Evolutionary conservation across 2,797 vertebrate species (phyloP).

Genomic region (Rhincodon typus): DNA sequence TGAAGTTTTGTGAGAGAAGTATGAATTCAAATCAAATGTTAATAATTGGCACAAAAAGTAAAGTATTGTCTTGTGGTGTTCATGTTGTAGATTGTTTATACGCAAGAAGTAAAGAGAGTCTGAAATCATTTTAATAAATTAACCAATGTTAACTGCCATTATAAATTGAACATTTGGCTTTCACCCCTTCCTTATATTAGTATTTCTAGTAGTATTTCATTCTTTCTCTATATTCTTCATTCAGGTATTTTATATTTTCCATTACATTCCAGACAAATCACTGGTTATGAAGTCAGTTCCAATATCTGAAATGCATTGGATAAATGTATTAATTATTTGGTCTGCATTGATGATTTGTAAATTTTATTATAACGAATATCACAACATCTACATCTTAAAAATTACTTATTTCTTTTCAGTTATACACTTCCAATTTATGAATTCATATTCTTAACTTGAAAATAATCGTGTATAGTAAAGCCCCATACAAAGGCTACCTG

Average conservation of each 20-base stretch:
- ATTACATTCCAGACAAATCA: neutral
- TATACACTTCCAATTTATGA: neutral
- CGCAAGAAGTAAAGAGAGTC: neutral
- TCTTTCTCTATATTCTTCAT: neutral
- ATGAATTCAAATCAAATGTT: neutral
- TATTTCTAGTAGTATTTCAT: neutral
- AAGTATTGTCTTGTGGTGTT: neutral
- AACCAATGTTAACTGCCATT: neutral
- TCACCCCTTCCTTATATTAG: neutral
- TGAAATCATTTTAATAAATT: neutral
- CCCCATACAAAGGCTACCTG: neutral
- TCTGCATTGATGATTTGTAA: neutral
- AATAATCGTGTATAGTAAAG: neutral
- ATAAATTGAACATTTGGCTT: neutral
- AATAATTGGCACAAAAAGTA: neutral
- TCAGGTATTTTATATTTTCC: neutral
- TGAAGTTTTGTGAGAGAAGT: neutral
- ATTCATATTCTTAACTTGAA: neutral
- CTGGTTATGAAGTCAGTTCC: neutral
- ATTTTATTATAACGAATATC: neutral
- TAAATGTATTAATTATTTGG: neutral
- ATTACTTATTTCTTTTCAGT: neutral
- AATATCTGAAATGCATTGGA: conserved; percentile 2
- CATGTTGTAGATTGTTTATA: neutral
- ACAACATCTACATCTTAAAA: neutral